Percentiles rank a stretch among this genome's conserved stretches.
These are phyloP conservation scores for Glaucopsyche alexis DNA, from an alignment of 2,888 invertebrate species.

Conservation along the genomic window DNA sequence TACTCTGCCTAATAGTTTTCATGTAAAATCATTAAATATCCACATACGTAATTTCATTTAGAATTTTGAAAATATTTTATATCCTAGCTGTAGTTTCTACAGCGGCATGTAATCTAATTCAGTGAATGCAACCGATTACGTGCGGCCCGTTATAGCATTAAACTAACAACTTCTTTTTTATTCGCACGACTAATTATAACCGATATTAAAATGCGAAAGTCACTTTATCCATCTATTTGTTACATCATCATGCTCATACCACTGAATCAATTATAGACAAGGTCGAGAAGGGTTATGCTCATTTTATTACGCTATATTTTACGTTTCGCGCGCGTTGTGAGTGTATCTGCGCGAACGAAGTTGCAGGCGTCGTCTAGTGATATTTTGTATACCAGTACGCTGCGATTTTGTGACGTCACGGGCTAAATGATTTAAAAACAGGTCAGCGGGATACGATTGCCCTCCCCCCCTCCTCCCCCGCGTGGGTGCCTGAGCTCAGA, in stretches of 20 bases:
- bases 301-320: too few relatives aligned
- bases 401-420: conserved; percentile 7
- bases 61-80: neutral
- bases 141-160: neutral
- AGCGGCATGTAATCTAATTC: neutral
- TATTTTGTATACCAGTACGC: neutral
- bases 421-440: conserved; percentile 15
- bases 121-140: neutral
- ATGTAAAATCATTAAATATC: too few relatives aligned
- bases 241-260: too few relatives aligned
- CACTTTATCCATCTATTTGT: too few relatives aligned
- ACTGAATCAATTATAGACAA: too few relatives aligned
- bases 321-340: too few relatives aligned
- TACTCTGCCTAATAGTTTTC: too few relatives aligned
- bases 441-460: conserved; percentile 16
- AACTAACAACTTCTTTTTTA: neutral
- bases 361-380: too few relatives aligned
- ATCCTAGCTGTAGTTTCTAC: neutral
- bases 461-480: neutral
- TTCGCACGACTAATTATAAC: too few relatives aligned
- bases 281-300: too few relatives aligned
- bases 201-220: too few relatives aligned
- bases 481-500: neutral
- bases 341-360: too few relatives aligned
- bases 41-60: neutral